Conservation (phyloP, 64 coral and sea anemone species). For the Porites australiensis region DNA sequence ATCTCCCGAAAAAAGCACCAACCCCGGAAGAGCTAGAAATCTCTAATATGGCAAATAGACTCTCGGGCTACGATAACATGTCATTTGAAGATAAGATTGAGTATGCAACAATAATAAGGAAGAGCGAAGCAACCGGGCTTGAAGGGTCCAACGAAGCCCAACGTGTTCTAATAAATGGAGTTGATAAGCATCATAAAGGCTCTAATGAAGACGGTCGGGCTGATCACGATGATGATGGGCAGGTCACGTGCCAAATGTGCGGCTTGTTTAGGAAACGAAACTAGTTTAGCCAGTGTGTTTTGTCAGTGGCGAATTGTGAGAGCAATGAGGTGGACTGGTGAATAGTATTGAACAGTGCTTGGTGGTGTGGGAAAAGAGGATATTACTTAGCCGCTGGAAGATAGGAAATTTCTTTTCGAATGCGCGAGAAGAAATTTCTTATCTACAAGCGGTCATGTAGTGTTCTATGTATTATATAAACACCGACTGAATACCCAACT, state of each 20-base stretch:
- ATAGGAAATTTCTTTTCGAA: no score
- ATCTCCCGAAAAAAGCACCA: slow-evolving; percentile 22
- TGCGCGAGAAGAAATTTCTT: no score
- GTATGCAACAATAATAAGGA: slow-evolving; percentile 23
- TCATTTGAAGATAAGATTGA: slow-evolving; percentile 60
- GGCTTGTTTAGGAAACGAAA: slow-evolving; percentile 35
- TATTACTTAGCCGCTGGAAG: no score
- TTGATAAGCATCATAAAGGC: neutral
- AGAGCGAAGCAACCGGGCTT: slow-evolving; percentile 25
- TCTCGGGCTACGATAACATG: slow-evolving; percentile 71
- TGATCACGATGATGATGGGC: slow-evolving; percentile 1
- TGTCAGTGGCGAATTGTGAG: no score
- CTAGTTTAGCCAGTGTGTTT: neutral
- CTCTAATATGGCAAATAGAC: slow-evolving; percentile 33
- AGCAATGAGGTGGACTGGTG: no score
- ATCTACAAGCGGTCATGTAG: no score
- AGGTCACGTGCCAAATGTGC: slow-evolving; percentile 35
- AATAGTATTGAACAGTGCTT: no score
- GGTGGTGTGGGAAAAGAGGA: no score
- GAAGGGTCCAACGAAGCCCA: neutral
- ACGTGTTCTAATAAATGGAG: neutral
- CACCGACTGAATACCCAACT: no score
- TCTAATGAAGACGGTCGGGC: neutral
- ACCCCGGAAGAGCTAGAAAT: slow-evolving; percentile 55
- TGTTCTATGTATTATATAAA: no score